Evolutionary conservation across 1,140 invertebrate species (phyloP).

Genomic region (Diabrotica undecimpunctata): DNA sequence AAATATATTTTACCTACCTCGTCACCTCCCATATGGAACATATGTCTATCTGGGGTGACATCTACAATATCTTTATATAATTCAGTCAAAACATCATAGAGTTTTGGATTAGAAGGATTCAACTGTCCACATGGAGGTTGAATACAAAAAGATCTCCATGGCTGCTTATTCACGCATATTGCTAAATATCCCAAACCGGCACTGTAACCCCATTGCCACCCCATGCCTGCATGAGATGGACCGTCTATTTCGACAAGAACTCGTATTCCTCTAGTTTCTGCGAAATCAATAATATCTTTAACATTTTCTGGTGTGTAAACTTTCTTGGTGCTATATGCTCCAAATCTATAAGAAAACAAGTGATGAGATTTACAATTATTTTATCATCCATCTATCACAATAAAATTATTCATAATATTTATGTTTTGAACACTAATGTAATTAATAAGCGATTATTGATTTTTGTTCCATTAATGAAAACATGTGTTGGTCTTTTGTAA

Average conservation of each 20-base stretch:
- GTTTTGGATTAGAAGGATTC: conserved; percentile 73
- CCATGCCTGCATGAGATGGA: conserved; percentile 78
- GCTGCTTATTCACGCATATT: conserved; percentile 68
- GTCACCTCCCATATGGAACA: conserved; percentile 82
- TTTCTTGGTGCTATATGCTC: conserved; percentile 64
- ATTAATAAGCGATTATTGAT: too few relatives aligned
- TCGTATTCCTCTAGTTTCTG: conserved; percentile 66
- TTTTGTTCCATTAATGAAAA: too few relatives aligned
- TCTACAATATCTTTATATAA: conserved; percentile 68
- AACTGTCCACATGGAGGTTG: conserved; percentile 83
- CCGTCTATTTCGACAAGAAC: conserved; percentile 80
- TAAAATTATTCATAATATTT: too few relatives aligned
- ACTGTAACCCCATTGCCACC: conserved; percentile 74
- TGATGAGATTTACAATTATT: neutral
- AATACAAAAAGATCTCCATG: conserved; percentile 72
- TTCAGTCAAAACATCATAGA: conserved; percentile 66
- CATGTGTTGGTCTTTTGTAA: too few relatives aligned
- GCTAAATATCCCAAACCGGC: conserved; percentile 66
- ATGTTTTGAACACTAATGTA: too few relatives aligned
- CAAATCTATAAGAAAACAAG: conserved; percentile 51
- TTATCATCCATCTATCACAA: neutral
- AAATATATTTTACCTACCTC: conserved; percentile 56
- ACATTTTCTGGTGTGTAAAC: conserved; percentile 71
- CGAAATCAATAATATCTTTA: conserved; percentile 66
- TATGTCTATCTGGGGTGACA: conserved; percentile 51